These are phyloP conservation scores for Piezodorus guildinii DNA, from an alignment of 1,140 invertebrate genomes.

Conservation along the genomic window DNA sequence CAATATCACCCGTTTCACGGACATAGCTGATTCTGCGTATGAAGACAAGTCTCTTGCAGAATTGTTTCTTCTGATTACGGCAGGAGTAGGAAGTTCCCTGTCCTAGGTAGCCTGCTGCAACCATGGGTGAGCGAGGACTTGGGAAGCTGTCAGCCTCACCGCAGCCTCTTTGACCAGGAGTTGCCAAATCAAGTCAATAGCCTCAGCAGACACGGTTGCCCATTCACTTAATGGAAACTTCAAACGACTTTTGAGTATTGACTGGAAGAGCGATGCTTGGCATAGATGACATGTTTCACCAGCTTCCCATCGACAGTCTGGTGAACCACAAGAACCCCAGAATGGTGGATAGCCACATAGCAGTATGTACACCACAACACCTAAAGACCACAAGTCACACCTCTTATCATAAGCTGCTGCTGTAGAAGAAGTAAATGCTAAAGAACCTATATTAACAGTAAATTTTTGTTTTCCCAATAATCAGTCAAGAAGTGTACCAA, in stretches of 20 bases:
- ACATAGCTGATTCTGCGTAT: conserved; percentile 89
- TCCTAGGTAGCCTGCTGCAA: conserved; percentile 45
- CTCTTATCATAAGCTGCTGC: conserved; percentile 88
- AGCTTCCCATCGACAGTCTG: conserved; percentile 90
- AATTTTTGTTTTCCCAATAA: too few species aligned
- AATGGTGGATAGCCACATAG: conserved; percentile 97
- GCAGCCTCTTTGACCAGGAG: conserved; percentile 74
- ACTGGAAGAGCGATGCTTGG: conserved; percentile 41
- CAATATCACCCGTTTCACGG: conserved; percentile 81
- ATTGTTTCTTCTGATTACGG: conserved; percentile 79
- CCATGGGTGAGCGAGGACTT: conserved; percentile 82
- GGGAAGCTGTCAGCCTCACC: conserved; percentile 70
- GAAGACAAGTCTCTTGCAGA: conserved; percentile 82
- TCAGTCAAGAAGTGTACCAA: too few species aligned
- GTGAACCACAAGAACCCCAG: conserved; percentile 72
- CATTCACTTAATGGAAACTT: conserved; percentile 89
- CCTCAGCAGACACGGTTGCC: conserved; percentile 73
- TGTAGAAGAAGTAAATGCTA: conserved; percentile 81
- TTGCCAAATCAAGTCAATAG: conserved; percentile 85
- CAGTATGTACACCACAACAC: conserved; percentile 94
- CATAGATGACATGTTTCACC: conserved; percentile 80
- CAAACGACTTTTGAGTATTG: conserved; percentile 66
- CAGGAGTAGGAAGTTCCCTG: conserved; percentile 63
- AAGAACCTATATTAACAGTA: too few species aligned
- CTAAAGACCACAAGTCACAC: conserved; percentile 95